Conservation (phyloP, 1,140 invertebrate genomes). For the Thaumetopoea pityocampa region DNA sequence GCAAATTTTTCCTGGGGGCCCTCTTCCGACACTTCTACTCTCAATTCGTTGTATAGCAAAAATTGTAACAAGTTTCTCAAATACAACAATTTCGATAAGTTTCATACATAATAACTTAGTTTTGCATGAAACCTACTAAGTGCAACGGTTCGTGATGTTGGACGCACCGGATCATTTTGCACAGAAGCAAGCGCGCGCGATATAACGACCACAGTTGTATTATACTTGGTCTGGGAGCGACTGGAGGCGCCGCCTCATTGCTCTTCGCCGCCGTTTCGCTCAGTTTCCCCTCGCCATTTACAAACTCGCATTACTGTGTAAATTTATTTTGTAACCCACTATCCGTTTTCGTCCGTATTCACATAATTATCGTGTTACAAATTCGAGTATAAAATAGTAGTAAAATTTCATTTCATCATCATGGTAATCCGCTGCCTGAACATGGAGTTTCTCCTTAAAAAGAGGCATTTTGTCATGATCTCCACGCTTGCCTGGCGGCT, state of each 20-base stretch:
- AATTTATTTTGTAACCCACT: constrained; percentile 64
- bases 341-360: constrained; percentile 34
- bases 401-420: no score
- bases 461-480: no score
- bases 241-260: constrained; percentile 69
- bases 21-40: no score
- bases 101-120: constrained; percentile 64
- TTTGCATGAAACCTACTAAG: constrained; percentile 62
- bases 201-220: constrained; percentile 71
- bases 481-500: no score
- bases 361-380: not conserved
- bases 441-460: no score
- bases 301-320: constrained; percentile 63
- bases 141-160: constrained; percentile 48
- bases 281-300: constrained; percentile 65
- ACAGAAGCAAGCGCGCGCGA: constrained; percentile 54
- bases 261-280: constrained; percentile 66
- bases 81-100: no score
- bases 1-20: no score
- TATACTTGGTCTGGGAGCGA: constrained; percentile 66
- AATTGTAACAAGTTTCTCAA: no score
- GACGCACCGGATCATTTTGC: constrained; percentile 59
- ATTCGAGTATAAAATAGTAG: not conserved
- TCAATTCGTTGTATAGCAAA: no score
- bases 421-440: no score